phyloP scores from a whole-genome alignment of 2,888 invertebrate genomes.

The Phania funesta region DNA sequence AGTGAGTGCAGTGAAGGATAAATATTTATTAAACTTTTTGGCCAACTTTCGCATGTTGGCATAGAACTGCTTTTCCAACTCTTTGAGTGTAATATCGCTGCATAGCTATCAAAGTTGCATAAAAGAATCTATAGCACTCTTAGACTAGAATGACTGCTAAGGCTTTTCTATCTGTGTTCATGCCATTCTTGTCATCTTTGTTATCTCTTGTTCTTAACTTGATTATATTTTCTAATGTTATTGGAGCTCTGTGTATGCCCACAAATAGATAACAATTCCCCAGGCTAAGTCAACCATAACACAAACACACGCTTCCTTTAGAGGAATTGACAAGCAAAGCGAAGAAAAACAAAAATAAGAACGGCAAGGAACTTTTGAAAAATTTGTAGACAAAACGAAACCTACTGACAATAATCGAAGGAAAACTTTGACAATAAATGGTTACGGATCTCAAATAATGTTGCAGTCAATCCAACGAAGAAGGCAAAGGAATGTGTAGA shows the following conservation, averaged over 20 bases:
- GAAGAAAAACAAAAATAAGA: neutral
- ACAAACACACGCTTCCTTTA: constrained; percentile 2
- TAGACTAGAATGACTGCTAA: constrained; percentile 18
- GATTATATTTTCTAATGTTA: constrained; percentile 66
- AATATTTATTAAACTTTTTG: too few species aligned
- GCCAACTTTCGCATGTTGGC: neutral
- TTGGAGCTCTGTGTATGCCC: constrained; percentile 59
- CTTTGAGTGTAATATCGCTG: constrained; percentile 8
- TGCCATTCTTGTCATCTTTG: neutral
- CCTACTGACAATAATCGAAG: constrained; percentile 43
- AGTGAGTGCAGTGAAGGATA: too few species aligned
- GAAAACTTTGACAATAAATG: constrained; percentile 53
- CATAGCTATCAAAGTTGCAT: constrained; percentile 21
- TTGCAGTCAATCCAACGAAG: neutral
- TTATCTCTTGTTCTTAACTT: constrained; percentile 29
- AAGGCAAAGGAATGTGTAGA: constrained; percentile 23
- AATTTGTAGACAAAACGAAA: neutral
- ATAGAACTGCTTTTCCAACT: neutral
- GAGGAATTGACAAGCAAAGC: neutral
- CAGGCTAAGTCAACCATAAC: constrained; percentile 50
- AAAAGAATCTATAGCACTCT: constrained; percentile 11
- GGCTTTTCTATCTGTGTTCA: neutral
- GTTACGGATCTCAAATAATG: constrained; percentile 39
- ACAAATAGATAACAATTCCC: constrained; percentile 55
- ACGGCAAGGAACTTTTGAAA: constrained; percentile 13